Base-by-base conservation (phyloP, 2,888 invertebrate genomes). In the Flexamia atlantica region DNA sequence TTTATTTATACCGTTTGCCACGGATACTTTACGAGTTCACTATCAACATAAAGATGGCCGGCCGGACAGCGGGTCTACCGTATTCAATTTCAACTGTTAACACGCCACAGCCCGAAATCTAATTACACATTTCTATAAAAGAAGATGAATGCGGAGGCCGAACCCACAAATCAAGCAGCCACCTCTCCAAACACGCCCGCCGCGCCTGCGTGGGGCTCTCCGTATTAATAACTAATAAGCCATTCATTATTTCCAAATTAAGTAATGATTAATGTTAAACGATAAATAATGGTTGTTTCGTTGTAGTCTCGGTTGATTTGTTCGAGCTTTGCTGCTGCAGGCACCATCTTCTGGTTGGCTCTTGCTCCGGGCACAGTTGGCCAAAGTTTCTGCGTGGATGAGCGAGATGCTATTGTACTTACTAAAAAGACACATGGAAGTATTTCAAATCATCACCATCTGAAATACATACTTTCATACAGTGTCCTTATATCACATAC, bases 241-340 rank as follows among this genome's bases (percentile, higher is more conserved):
- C 79, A 79, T 79, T 57, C 79, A 79, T 79, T 79, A 79, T 79
- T 79, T 79, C 79, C 57, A 79, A 79, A 79, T 79, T 79, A 79
- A 79, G 79, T 57, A 57, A 79, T 79, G 79, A 79, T 79, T 57
- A 79, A 79, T 79, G 79, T 57, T 57, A 50, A 50, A 53, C 79
- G 32, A 79, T 79, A 79, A 79, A 79, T 76, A 76, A 76, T 57
- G 57, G 32, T 79, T 57, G 53, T 79, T 46, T 46, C 14, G 46
- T 46, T 46, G 46, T 10, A 46, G 46, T 17, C 14, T 17, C 46
- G 46, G 46, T 46, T 12, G 46, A 17, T 14, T 46, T 46, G 46
- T 17, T 3, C 2, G 12, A 46, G 46, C 14, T 2, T 12, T 46
- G 46, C 4, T 17, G 46, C 46, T 46, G 46, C 46, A 17, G 46